Evolutionary conservation across 2,888 invertebrate species (phyloP), one percentile per base, ranked within the genome.

Genomic region (Athalia cordata): DNA sequence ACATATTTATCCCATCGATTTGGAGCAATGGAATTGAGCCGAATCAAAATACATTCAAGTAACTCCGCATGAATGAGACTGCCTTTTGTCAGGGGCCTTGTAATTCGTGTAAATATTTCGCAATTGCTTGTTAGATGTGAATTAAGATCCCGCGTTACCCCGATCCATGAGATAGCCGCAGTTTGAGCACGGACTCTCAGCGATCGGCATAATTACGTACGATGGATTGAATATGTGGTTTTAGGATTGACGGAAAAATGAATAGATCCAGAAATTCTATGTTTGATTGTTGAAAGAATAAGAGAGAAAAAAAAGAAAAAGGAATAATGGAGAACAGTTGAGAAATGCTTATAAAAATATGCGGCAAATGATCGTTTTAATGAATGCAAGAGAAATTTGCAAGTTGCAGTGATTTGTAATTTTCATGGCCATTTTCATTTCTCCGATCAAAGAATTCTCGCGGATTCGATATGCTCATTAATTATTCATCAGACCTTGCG

Each of bases 401-500:
- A 4, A 49, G 13, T 66, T 15, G 7, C 15, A 49, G 7, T 66
- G 49, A 8, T 47, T 15, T 47, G n/a, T n/a, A n/a, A 66, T 49
- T 68, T 49, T 9, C 43, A 29, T 43, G 29, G 55, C 52, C 55
- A 7, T 8, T n/a, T 50, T 59, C 11, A 43, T 61, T 49, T 4
- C 47, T 11, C 8, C 8, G n/a, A 5, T 57, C 55, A 13, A 59
- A 72, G 57, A 64, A 64, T 75, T 74, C 74, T 52, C 59, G 62
- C 78, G 77, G 79, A 82, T 81, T 78, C 80, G 78, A 75, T 79
- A 72, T 50, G 67, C 74, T 55, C 62, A 81, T 84, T 81, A 82
- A 82, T 82, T 84, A 84, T 84, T 82, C 81, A 80, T 50, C 65
- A 83, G 81, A 78, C 79, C 81, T 83, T 82, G 81, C 77, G 77